Evolutionary conservation across 1,140 invertebrate species (phyloP).

Genomic region (Lordiphosa clarofinis): DNA sequence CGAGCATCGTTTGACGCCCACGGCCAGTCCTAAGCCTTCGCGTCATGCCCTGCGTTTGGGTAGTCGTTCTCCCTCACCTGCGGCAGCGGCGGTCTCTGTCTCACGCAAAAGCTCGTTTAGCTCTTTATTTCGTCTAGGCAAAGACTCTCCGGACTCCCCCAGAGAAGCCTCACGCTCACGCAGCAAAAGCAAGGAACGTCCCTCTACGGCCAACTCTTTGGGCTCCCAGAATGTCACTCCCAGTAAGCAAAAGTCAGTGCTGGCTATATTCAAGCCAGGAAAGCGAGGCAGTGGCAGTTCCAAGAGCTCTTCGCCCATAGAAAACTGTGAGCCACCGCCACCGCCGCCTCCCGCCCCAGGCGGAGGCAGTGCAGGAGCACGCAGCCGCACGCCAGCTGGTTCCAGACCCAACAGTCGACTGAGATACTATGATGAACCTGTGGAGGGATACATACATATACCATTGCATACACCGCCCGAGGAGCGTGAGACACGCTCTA

Average conservation of each 20-base stretch:
- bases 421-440: constrained; percentile 83
- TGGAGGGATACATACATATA: constrained; percentile 83
- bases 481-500: constrained; percentile 80
- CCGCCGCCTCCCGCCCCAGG: constrained; percentile 48
- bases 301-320: constrained; percentile 78
- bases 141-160: constrained; percentile 75
- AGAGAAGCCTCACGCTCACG: constrained; percentile 80
- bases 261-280: constrained; percentile 83
- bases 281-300: constrained; percentile 76
- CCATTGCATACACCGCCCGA: constrained; percentile 85
- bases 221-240: constrained; percentile 80
- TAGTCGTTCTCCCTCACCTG: constrained; percentile 81
- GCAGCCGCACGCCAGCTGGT: constrained; percentile 47
- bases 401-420: constrained; percentile 69
- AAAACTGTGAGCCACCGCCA: constrained; percentile 42
- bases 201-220: constrained; percentile 33
- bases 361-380: constrained; percentile 26
- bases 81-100: constrained; percentile 80
- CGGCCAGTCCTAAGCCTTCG: constrained; percentile 79
- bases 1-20: constrained; percentile 76
- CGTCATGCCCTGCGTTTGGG: constrained; percentile 65
- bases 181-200: constrained; percentile 84
- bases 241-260: constrained; percentile 83
- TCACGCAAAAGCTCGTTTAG: constrained; percentile 90
- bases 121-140: constrained; percentile 84